Evolutionary conservation across 2,797 vertebrate genomes (phyloP).

Genomic region (Uromys caudimaculatus): DNA sequence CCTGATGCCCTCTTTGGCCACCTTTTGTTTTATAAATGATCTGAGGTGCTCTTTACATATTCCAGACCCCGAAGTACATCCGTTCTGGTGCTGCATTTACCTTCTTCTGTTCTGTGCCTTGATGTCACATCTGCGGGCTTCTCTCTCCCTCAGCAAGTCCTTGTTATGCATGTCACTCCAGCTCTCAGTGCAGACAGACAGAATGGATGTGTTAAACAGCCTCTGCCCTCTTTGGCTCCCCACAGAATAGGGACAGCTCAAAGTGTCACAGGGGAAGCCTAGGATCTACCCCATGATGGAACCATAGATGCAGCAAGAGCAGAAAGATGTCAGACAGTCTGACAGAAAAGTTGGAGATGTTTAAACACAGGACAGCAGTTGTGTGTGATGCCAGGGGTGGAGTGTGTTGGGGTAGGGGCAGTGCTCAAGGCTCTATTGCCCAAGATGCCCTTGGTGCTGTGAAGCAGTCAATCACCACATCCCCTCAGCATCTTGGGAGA

Average conservation of each 20-base stretch:
- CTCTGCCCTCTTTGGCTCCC: not conserved
- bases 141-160: not conserved
- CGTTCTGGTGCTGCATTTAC: not conserved
- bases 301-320: not conserved
- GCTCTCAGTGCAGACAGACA: not conserved
- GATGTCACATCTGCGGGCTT: rapidly evolving
- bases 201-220: rapidly evolving
- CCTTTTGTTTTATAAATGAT: not conserved
- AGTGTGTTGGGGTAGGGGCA: not conserved
- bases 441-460: not conserved
- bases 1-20: rapidly evolving
- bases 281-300: not conserved
- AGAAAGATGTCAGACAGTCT: not conserved
- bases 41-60: too few relatives aligned
- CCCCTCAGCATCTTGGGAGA: not conserved
- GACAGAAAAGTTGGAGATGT: not conserved
- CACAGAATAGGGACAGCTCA: rapidly evolving
- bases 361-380: rapidly evolving
- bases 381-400: not conserved
- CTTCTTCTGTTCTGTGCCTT: not conserved
- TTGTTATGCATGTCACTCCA: rapidly evolving
- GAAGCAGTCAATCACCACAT: not conserved
- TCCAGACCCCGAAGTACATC: not conserved
- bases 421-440: not conserved
- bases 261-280: rapidly evolving